These are phyloP conservation scores for Sebastiscus tertius DNA, from an alignment of 2,797 vertebrate genomes.

Conservation along the genomic window DNA sequence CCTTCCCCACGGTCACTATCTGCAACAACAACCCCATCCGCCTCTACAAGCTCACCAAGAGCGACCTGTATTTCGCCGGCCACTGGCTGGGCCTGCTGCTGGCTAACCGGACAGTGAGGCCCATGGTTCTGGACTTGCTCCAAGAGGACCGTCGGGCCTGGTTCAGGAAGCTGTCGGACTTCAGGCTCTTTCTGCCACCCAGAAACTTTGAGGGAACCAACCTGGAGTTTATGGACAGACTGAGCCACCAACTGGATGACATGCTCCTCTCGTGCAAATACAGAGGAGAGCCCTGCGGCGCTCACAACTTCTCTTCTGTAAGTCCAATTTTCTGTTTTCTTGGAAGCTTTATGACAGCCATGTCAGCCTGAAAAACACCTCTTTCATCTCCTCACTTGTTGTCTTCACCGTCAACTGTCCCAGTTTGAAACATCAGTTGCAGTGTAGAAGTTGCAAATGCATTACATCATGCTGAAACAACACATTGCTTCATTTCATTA, in stretches of 20 bases:
- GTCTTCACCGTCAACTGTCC: neutral
- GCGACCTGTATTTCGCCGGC: constrained; percentile 95
- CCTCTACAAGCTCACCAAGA: constrained; percentile 96
- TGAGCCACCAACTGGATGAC: constrained; percentile 97
- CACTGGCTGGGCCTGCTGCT: constrained; percentile 95
- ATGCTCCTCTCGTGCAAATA: constrained; percentile 99
- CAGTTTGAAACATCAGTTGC: neutral
- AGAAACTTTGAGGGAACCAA: constrained; percentile 97
- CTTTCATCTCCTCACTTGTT: neutral
- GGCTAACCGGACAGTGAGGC: constrained; percentile 92
- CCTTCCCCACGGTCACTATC: constrained; percentile 95
- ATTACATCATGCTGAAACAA: constrained; percentile 17
- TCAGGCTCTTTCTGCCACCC: constrained; percentile 94
- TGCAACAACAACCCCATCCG: constrained; percentile 99
- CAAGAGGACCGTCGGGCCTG: constrained; percentile 90
- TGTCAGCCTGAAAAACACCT: neutral
- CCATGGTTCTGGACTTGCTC: constrained; percentile 92
- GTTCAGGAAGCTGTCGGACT: constrained; percentile 97
- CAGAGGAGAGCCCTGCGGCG: constrained; percentile 93
- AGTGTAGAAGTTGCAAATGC: neutral
- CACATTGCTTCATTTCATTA: neutral
- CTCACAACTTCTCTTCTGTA: constrained; percentile 98
- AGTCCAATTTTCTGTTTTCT: constrained; percentile 77
- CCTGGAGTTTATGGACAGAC: constrained; percentile 95
- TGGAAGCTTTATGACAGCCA: neutral